These are phyloP conservation scores for Drosophila parthenogenetica DNA, from an alignment of 2,888 invertebrate species.

Conservation along the genomic window DNA sequence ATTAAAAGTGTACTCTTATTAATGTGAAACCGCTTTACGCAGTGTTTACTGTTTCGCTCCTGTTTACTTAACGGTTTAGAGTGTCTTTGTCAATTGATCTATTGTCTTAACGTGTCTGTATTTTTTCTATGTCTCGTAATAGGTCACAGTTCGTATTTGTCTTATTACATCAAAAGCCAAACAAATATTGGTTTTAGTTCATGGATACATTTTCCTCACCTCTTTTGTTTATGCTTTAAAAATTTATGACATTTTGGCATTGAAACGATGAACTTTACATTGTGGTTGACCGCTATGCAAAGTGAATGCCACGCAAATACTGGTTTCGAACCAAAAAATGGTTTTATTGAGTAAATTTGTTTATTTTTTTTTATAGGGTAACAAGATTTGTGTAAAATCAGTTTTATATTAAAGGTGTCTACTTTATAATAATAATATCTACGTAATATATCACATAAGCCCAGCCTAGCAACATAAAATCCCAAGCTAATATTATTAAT, in stretches of 20 bases:
- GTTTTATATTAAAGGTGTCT: too few relatives aligned
- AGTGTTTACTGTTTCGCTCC: neutral
- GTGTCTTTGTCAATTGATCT: constrained; percentile 2
- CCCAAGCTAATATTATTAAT: too few relatives aligned
- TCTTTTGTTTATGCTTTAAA: neutral
- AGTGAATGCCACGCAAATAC: constrained; percentile 6
- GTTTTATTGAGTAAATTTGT: too few relatives aligned
- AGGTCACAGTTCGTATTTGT: constrained; percentile 5
- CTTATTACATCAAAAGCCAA: neutral
- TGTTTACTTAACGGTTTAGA: constrained; percentile 3
- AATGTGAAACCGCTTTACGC: neutral
- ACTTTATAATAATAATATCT: too few relatives aligned
- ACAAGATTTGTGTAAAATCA: too few relatives aligned
- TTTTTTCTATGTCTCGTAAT: neutral
- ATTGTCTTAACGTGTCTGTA: neutral
- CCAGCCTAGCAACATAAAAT: too few relatives aligned
- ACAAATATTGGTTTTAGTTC: neutral
- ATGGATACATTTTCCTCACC: constrained; percentile 15
- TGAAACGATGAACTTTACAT: constrained; percentile 9
- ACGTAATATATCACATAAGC: too few relatives aligned
- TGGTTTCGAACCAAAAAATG: constrained; percentile 15
- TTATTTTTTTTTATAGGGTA: too few relatives aligned
- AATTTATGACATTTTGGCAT: constrained; percentile 23
- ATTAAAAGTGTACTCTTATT: neutral
- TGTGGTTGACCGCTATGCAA: constrained; percentile 1